Evolutionary conservation across 2,888 invertebrate genomes (phyloP), one percentile per base, ranked within the genome.

Genomic region (Dendrolimus pini): DNA sequence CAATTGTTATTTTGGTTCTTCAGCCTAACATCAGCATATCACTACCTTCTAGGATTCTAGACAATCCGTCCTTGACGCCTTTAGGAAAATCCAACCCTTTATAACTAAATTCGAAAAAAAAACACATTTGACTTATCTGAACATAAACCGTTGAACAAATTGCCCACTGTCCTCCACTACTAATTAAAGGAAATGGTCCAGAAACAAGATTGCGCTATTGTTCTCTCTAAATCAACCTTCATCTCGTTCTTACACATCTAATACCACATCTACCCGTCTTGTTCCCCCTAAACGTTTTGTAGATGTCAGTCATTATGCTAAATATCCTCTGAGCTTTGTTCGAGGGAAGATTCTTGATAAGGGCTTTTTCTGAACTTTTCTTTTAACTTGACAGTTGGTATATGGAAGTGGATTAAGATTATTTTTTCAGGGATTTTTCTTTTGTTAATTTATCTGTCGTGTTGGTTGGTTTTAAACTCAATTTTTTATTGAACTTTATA

Each of bases 131-230:
- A 77, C 73, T 75, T 81, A 86, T 84, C 85, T 82, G 60, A 77
- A 68, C 80, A 77, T 75, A 78, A 82, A 81, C 77, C 73, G 65
- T 68, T 67, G 77, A 77, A 83, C 77, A 83, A 83, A 89, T 85
- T 74, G 82, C 78, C 78, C 76, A 78, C 83, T 86, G 88, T 87
- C 87, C 85, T 81, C 71, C 72, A 78, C 75, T 74, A 85, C 90
- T 91, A 91, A 91, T 91, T 91, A 91, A 91, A 86, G 86, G 83
- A 89, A 91, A 91, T 91, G 90, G 90, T 75, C 89, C 76, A 89
- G 91, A 91, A 91, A 91, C 91, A 91, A 91, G 91, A 91, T 91
- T 91, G 91, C 83, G 89, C 87, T 89, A 91, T 90, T 90, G 90
- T 91, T 83, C 86, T 83, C 83, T 76, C 75, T 74, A 77, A 80